A percentile compares a stretch with the other conserved stretches of the same genome.
These are phyloP conservation scores for Podarcis raffonei DNA, from an alignment of 2,113 vertebrate species.

Conservation along the genomic window DNA sequence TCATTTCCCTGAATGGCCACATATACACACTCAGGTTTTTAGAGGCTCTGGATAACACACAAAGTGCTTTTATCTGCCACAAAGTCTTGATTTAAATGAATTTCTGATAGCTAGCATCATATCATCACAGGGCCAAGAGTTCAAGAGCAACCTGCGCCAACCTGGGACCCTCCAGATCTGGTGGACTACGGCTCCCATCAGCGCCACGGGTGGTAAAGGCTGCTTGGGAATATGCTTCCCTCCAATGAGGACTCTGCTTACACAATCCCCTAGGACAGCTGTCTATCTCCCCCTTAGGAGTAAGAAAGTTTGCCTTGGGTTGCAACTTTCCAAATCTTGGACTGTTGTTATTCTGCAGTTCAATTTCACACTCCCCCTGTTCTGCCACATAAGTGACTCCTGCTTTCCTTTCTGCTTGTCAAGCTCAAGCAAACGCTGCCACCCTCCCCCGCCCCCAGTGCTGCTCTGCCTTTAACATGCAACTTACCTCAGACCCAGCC, in stretches of 20 bases:
- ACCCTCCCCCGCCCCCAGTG: too few relatives aligned
- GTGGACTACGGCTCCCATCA: too few relatives aligned
- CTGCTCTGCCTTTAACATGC: neutral
- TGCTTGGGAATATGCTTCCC: neutral
- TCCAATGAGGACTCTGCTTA: neutral
- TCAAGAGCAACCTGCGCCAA: neutral
- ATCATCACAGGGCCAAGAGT: neutral
- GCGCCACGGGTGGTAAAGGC: too few relatives aligned
- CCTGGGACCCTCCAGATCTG: too few relatives aligned
- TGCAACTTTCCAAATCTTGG: neutral
- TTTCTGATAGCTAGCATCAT: neutral
- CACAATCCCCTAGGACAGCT: too few relatives aligned
- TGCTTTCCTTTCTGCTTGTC: too few relatives aligned
- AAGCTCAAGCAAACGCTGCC: neutral
- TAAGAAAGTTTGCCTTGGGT: neutral
- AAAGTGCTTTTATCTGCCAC: neutral
- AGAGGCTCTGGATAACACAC: neutral
- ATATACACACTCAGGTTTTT: too few relatives aligned
- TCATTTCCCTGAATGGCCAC: neutral
- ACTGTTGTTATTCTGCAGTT: too few relatives aligned
- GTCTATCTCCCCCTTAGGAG: neutral
- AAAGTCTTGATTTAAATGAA: neutral
- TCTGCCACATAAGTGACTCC: too few relatives aligned
- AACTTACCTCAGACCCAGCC: conserved; percentile 80
- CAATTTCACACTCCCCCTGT: neutral